phyloP scores from a whole-genome alignment of 1,140 invertebrate species.

The Aethina tumida region DNA sequence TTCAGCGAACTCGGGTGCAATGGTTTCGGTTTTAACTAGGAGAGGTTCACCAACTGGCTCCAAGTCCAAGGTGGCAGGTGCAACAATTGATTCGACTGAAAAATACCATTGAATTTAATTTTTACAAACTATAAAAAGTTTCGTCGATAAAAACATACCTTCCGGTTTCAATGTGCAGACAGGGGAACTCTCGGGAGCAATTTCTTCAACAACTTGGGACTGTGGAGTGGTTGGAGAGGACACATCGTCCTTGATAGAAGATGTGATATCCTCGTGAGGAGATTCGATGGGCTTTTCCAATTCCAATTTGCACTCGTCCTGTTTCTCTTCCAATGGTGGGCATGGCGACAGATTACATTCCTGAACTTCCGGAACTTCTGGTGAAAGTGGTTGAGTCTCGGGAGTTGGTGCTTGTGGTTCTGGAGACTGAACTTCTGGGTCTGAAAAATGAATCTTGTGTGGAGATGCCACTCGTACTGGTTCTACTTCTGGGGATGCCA shows the following conservation, averaged over 20 bases:
- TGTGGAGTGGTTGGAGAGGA: conserved; percentile 12
- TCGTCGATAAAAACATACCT: neutral
- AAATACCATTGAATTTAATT: conserved; percentile 2
- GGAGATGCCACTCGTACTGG: conserved; percentile 3
- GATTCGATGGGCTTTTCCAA: no score
- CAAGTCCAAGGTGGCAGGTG: conserved; percentile 1
- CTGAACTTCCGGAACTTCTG: conserved; percentile 4
- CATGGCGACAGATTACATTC: no score
- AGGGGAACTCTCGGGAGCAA: neutral
- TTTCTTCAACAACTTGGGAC: conserved; percentile 2
- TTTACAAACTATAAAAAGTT: neutral
- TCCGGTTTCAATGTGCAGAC: neutral
- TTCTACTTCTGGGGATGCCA: conserved; percentile 1
- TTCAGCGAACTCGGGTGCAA: conserved; percentile 21
- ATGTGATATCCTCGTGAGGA: conserved; percentile 29
- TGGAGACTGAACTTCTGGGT: neutral
- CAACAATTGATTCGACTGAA: neutral
- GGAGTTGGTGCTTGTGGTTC: neutral
- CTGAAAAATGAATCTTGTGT: no score
- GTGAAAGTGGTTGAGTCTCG: neutral
- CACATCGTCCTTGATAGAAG: conserved; percentile 26
- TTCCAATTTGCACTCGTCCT: conserved; percentile 12
- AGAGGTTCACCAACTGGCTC: conserved; percentile 9
- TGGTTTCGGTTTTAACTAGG: conserved; percentile 19
- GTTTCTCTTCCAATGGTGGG: no score